These are phyloP conservation scores for Caenorhabditis sp. DNA, from an alignment of 2,888 invertebrate genomes.

Conservation along the genomic window DNA sequence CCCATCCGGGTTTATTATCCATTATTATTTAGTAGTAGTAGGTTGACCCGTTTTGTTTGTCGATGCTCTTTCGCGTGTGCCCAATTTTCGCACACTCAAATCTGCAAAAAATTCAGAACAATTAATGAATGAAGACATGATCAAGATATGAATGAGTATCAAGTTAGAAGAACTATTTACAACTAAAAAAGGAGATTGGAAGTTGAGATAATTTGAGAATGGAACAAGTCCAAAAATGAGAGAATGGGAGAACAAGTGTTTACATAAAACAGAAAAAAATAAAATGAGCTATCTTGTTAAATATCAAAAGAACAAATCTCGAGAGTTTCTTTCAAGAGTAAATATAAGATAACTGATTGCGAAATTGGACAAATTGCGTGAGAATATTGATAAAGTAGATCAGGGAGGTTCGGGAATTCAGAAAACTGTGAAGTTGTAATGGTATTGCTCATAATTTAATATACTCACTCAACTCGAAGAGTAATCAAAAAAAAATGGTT, in stretches of 20 bases:
- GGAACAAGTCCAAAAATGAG: neutral
- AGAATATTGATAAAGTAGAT: too few species aligned
- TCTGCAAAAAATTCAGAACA: too few species aligned
- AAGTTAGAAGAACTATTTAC: neutral
- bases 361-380: too few species aligned
- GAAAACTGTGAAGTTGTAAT: too few species aligned
- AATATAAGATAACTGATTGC: too few species aligned
- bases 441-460: too few species aligned
- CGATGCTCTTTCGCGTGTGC: neutral
- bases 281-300: neutral
- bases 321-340: too few species aligned
- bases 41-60: neutral
- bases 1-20: constrained; percentile 9
- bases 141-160: neutral
- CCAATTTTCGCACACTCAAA: constrained; percentile 2
- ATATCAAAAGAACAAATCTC: neutral
- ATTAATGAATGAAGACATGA: neutral
- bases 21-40: neutral
- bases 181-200: neutral
- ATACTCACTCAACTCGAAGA: too few species aligned
- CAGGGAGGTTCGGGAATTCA: too few species aligned
- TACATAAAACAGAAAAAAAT: neutral
- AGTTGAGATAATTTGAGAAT: neutral
- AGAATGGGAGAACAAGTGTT: neutral
- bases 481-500: too few species aligned